Base-by-base conservation (phyloP, 2,888 invertebrate species). In the Cryptosula pallasiana region DNA sequence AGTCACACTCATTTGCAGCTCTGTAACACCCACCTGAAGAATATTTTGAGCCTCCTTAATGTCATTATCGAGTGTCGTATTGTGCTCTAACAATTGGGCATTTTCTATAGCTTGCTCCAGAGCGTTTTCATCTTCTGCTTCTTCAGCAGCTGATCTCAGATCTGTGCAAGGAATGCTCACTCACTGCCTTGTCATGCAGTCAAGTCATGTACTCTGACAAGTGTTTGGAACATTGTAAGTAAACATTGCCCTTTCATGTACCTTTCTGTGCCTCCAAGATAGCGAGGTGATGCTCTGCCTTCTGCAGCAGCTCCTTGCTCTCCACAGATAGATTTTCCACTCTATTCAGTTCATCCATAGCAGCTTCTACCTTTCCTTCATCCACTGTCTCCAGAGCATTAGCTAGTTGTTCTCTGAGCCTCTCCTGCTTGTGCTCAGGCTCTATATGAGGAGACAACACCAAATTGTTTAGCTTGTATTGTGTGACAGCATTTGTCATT, bases 31-130 rank as follows among this genome's bases (percentile, higher is more conserved):
- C 27, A 63, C 63, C 45, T 80, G 79, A 34, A 73, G 74, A 0
- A 80, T 76, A 35, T 78, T 75, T 2, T 75, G 69, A 13, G 79
- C 80, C 71, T 79, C 73, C 23, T 78, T 79, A n/a, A 81, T 80
- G 69, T 76, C 79, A 16, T 79, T 75, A 71, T 80, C 78, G n/a
- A 81, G 76, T 55, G 77, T 77, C 55, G 77, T 78, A 55, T 79
- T 79, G 63, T 75, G 76, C 74, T 80, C 80, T 2, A 77, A 78
- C 16, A 74, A 76, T 72, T 78, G 77, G 25, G 80, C 81, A 13
- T 76, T 73, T 0, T 74, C 74, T 20, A 81, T 75, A 36, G 80
- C 79, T 45, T 76, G 76, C 29, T 77, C 78, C 35, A 81, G 74
- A 16, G 78, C 70, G 71, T 79, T 77, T 69, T 80, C 74, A 58